These are phyloP conservation scores for Coreius guichenoti DNA, from an alignment of 2,797 vertebrate species.

Conservation along the genomic window DNA sequence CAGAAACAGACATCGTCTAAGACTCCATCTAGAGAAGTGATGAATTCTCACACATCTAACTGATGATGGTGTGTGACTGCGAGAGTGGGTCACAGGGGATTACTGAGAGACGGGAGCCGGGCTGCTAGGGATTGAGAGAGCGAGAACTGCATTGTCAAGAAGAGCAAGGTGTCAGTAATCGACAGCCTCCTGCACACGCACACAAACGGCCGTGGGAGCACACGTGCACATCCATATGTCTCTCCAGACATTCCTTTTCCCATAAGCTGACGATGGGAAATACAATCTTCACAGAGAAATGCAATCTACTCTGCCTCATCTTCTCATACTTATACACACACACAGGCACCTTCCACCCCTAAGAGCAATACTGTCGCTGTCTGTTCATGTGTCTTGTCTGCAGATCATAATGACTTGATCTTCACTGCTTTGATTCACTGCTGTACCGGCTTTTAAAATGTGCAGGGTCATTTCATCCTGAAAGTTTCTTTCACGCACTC, in stretches of 20 bases:
- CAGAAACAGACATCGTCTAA: conserved; percentile 34
- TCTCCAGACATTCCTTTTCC: conserved; percentile 44
- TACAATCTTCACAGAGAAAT: conserved; percentile 56
- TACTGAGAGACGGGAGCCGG: conserved; percentile 35
- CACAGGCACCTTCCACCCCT: conserved; percentile 26
- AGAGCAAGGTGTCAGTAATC: conserved; percentile 46
- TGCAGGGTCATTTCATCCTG: conserved; percentile 27
- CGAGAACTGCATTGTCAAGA: conserved; percentile 49
- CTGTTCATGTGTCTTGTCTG: conserved; percentile 37
- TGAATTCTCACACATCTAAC: conserved; percentile 47
- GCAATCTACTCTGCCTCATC: conserved; percentile 53
- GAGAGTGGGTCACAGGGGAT: conserved; percentile 49
- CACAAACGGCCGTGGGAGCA: conserved; percentile 22
- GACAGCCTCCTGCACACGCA: conserved; percentile 32
- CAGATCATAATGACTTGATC: conserved; percentile 42
- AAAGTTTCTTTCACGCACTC: not conserved
- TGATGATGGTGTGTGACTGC: conserved; percentile 45
- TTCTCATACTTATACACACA: conserved; percentile 26
- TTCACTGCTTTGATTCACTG: conserved; percentile 33
- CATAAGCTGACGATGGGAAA: conserved; percentile 58
- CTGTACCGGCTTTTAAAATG: not conserved
- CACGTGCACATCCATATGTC: conserved; percentile 47
- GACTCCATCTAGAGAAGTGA: conserved; percentile 46
- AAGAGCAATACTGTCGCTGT: conserved; percentile 37
- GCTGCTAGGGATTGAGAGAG: conserved; percentile 50